phyloP scores from a whole-genome alignment of 2,113 vertebrate genomes.

The Mormyrus iriodes region DNA sequence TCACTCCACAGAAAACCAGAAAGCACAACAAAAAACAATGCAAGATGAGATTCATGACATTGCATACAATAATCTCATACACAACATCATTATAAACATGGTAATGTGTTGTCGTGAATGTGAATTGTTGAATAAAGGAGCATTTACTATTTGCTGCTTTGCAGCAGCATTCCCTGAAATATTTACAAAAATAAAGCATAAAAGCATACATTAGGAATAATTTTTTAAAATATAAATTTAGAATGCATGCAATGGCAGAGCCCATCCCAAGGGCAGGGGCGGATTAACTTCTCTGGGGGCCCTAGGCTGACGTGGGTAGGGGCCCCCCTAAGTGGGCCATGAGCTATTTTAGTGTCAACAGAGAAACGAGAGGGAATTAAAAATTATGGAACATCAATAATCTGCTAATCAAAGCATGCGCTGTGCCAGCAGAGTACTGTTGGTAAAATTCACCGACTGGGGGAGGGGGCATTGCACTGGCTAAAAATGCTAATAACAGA shows the following conservation, averaged over 20 bases:
- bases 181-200: background rate
- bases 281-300: background rate
- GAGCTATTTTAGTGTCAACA: background rate
- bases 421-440: rapidly evolving
- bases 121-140: background rate
- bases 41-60: background rate
- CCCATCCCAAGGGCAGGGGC: background rate
- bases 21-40: background rate
- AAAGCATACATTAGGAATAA: background rate
- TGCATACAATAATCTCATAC: background rate
- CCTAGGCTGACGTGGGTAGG: background rate
- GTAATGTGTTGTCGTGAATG: background rate
- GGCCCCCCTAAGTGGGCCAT: background rate
- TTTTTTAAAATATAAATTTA: background rate
- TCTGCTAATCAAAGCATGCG: background rate
- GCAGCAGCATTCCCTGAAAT: background rate
- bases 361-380: background rate
- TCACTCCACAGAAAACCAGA: no score
- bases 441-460: background rate
- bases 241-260: background rate
- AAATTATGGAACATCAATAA: background rate
- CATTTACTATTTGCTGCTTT: background rate
- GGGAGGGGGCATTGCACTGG: background rate
- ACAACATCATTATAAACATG: background rate
- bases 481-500: background rate